Percentiles rank a stretch among this genome's conserved stretches.
These are phyloP conservation scores for Hemibagrus guttatus DNA, from an alignment of 2,797 vertebrate genomes.

Conservation along the genomic window DNA sequence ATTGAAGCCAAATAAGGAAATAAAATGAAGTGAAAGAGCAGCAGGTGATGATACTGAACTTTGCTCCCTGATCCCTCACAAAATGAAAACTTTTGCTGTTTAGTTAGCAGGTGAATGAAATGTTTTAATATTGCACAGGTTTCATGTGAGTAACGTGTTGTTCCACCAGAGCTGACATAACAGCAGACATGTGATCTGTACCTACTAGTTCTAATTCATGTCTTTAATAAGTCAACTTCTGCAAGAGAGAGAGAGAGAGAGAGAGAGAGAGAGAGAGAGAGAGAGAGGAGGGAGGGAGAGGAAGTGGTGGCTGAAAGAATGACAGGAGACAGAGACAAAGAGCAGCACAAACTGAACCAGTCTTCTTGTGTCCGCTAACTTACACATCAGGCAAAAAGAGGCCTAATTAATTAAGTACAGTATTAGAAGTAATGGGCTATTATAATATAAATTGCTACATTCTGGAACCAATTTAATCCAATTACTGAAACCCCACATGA, in stretches of 20 bases:
- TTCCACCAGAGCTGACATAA: background rate
- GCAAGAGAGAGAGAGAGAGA: constrained; percentile 27
- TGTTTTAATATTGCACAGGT: constrained; percentile 8
- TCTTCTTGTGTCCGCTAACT: constrained; percentile 60
- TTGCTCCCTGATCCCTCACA: constrained; percentile 44
- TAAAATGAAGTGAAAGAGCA: constrained; percentile 43
- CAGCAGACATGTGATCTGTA: constrained; percentile 12
- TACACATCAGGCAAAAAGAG: constrained; percentile 76
- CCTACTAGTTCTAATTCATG: background rate
- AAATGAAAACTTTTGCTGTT: background rate
- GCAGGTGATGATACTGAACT: constrained; percentile 69
- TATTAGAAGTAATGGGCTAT: constrained; percentile 88
- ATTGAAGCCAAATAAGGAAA: constrained; percentile 69
- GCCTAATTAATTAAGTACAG: constrained; percentile 87
- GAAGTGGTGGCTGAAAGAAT: constrained; percentile 11
- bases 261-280: constrained; percentile 26
- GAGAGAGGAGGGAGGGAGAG: background rate
- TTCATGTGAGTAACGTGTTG: background rate
- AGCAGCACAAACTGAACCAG: constrained; percentile 49
- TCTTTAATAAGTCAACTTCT: constrained; percentile 21
- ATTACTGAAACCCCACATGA: constrained; percentile 86
- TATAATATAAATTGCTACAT: constrained; percentile 90
- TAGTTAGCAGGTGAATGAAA: background rate
- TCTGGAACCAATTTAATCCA: constrained; percentile 90
- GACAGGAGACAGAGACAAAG: constrained; percentile 49